These are phyloP conservation scores for Colletes gigas DNA, from an alignment of 1,140 invertebrate species.

Conservation along the genomic window DNA sequence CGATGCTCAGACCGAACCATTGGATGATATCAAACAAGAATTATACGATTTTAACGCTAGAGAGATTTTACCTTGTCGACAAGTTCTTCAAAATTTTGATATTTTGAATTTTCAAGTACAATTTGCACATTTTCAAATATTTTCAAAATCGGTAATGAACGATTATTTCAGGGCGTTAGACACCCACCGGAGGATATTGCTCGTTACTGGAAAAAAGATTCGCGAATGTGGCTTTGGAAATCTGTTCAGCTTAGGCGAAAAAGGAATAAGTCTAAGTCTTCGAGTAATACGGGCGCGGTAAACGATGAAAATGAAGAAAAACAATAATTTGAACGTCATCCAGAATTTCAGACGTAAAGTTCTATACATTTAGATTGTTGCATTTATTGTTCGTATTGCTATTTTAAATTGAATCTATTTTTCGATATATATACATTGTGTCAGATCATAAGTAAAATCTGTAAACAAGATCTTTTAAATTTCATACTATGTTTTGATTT, in stretches of 20 bases:
- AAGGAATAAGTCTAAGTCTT: conserved; percentile 52
- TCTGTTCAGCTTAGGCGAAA: conserved; percentile 67
- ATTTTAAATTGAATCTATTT: conserved; percentile 16
- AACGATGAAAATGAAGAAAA: conserved; percentile 8
- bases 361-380: neutral
- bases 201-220: conserved; percentile 85
- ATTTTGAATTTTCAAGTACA: conserved; percentile 76
- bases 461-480: conserved; percentile 6
- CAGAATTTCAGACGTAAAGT: neutral
- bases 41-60: conserved; percentile 64
- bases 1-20: conserved; percentile 67
- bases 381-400: neutral
- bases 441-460: neutral
- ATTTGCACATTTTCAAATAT: neutral
- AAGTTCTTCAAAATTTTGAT: conserved; percentile 70
- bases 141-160: neutral
- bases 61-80: conserved; percentile 68
- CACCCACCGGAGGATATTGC: conserved; percentile 79
- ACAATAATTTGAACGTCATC: neutral
- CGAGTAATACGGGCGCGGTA: neutral
- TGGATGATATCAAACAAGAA: conserved; percentile 55
- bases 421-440: conserved; percentile 3
- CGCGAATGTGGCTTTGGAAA: conserved; percentile 86
- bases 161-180: conserved; percentile 69
- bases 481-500: neutral